Conservation (phyloP, 2,888 invertebrate genomes). For the Exephanes ischioxanthus region DNA sequence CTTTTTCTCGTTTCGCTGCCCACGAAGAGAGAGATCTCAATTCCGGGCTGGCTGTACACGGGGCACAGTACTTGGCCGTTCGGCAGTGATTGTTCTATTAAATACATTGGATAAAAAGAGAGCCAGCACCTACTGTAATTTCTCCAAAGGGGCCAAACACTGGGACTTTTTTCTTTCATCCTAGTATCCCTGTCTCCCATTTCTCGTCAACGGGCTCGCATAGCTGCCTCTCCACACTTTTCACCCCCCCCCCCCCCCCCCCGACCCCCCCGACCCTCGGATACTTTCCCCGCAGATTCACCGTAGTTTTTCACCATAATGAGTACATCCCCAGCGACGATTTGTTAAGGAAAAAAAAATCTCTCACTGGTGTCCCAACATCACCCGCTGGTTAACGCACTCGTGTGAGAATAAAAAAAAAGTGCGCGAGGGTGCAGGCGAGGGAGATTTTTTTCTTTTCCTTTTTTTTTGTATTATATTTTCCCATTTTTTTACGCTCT, state of each 20-base stretch:
- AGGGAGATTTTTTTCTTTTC: slow-evolving; percentile 51
- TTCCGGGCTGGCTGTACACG: slow-evolving; percentile 49
- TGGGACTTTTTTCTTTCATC: neutral
- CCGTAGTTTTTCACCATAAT: slow-evolving; percentile 61
- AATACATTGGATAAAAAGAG: neutral
- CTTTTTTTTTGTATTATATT: slow-evolving; percentile 60
- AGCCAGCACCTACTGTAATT: neutral
- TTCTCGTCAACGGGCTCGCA: slow-evolving; percentile 37
- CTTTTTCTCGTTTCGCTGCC: slow-evolving; percentile 39
- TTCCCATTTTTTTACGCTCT: slow-evolving; percentile 51
- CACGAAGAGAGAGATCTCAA: slow-evolving; percentile 2
- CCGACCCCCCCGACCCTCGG: neutral
- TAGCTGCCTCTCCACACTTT: slow-evolving; percentile 36
- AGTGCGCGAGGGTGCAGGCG: slow-evolving; percentile 38
- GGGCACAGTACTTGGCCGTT: slow-evolving; percentile 34
- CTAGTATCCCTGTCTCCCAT: slow-evolving; percentile 18
- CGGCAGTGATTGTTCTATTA: neutral
- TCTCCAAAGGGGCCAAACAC: neutral
- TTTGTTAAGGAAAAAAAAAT: slow-evolving; percentile 54
- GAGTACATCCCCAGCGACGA: slow-evolving; percentile 64
- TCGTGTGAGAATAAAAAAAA: slow-evolving; percentile 60
- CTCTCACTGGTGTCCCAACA: slow-evolving; percentile 38
- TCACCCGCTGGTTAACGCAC: slow-evolving; percentile 60
- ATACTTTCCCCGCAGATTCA: slow-evolving; percentile 46
- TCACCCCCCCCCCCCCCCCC: slow-evolving; percentile 26